Base-by-base conservation (phyloP, 1,140 invertebrate genomes). In the Drosophila willistoni region DNA sequence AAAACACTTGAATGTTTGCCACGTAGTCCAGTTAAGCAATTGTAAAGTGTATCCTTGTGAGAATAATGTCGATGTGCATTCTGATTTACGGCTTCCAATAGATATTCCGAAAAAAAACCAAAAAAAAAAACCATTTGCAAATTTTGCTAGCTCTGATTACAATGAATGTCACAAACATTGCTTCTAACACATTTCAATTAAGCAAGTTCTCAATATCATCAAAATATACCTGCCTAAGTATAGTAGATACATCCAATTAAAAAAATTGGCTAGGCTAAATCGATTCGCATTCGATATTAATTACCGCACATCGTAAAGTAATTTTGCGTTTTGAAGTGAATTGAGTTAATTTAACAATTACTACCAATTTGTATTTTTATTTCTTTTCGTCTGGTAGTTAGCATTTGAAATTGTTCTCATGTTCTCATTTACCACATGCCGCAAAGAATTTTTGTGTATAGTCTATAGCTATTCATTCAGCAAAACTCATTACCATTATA, bases 231-330 rank as follows among this genome's bases (percentile, higher is more conserved):
- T 51, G 61, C 59, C 62, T 62, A 51, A 64, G 68, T 60, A 64
- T 51, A 77, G 60, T 68, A 71, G 71, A 69, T 61, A 34, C 41
- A 73, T 62, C 59, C 57, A 66, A 67, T 54, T 34, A 55, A 56
- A 61, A 29, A 7, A 51, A 56, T 34, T 22, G 17, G 9, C 44
- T 51, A 51, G 9, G 44, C 7, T 17, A 51, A 47, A 51, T 22
- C 7, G 17, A 19, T 19, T 19, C 17, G 44, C 3, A 47, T 47
- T 17, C 44, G 7, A 12, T 47, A 47, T 14, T 17, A 7, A 13
- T 47, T 47, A 10, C 9, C 7, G 44, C 44, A 51, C 44, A 51
- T 51, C 17, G 44, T 51, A 51, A 51, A 51, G 17, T 4, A 51
- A 51, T 51, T 51, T 64, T 74, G 42, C 29, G 51, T 63, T 76